Base-by-base conservation (phyloP, 1,140 invertebrate species). In the Cherax quadricarinatus region DNA sequence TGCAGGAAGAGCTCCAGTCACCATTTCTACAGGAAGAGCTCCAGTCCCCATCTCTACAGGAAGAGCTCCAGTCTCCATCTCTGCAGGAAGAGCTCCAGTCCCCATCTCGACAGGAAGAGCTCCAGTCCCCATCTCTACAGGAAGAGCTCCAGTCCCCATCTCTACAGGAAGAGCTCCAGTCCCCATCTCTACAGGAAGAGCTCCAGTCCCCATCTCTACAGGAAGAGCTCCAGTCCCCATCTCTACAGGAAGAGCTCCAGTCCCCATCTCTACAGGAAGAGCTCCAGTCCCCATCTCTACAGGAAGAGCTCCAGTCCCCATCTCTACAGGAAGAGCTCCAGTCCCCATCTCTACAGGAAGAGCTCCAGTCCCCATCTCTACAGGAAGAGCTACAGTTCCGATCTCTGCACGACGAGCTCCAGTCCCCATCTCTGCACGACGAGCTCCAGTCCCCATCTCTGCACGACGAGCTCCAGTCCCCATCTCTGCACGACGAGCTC, bases 341-440 rank as follows among this genome's bases (percentile, higher is more conserved):
- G 9, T 9, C 53, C 53, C 12, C 53, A 57, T 12, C 18, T 70
- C 1, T 18, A 70, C 30, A 84, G 1, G 24, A 60, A 16, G 82
- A 84, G 0, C 3, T 12, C 24, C 62, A 49, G 9, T 70, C 84
- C 30, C 30, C 84, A 86, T 16, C 21, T 41, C 3, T 10, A 57
- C 80, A 49, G 1, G 49, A n/a, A 1, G 66, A 70, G 1, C 14
- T 21, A 2, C 10, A 14, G 14, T 12, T 16, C 18, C 60, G 84
- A 48, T 80, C 89, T 79, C 41, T 57, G 30, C 16, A 49, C 18
- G 62, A 85, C 30, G 53, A 85, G 21, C n/a, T 57, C 53, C 73
- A 79, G 0, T 87, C 86, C n/a, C 80, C 21, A 53, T 60, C 88
- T 70, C 24, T 62, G 62, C 80, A 89, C 14, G 81, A 78, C 9